A percentile compares a stretch with the other conserved stretches of the same genome.
Evolutionary conservation across 2,888 invertebrate genomes (phyloP).

Genomic region (Drosophila aldrichi): DNA sequence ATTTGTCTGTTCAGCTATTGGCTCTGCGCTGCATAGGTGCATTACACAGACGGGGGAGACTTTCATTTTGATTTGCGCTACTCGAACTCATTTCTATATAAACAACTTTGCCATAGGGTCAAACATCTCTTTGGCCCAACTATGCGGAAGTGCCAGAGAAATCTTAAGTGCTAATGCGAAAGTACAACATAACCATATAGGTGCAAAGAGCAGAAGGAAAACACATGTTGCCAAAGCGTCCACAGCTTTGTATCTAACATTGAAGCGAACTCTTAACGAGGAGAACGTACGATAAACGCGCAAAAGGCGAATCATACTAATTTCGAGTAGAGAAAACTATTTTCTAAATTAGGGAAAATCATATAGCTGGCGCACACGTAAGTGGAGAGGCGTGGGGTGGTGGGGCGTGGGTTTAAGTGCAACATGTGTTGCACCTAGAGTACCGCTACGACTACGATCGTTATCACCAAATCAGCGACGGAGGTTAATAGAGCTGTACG

Average conservation of each 20-base stretch:
- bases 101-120: background rate
- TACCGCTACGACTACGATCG: constrained; percentile 83
- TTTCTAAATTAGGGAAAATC: constrained; percentile 77
- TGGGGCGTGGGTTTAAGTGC: constrained; percentile 45
- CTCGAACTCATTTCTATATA: background rate
- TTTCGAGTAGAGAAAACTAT: constrained; percentile 63
- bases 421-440: constrained; percentile 77
- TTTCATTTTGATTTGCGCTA: constrained; percentile 39
- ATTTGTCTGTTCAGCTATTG: constrained; percentile 21
- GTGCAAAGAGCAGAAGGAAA: constrained; percentile 46
- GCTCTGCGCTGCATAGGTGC: constrained; percentile 6
- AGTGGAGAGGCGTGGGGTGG: constrained; percentile 7
- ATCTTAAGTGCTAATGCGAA: constrained; percentile 9
- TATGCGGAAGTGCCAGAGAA: constrained; percentile 50
- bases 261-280: constrained; percentile 49
- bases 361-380: constrained; percentile 49
- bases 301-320: constrained; percentile 62
- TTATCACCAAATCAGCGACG: constrained; percentile 84
- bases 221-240: constrained; percentile 62
- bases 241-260: constrained; percentile 33
- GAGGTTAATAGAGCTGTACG: constrained; percentile 84
- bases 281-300: constrained; percentile 56
- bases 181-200: constrained; percentile 37
- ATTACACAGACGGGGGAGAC: constrained; percentile 11
- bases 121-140: background rate